Evolutionary conservation across 2,797 vertebrate genomes (phyloP).

Genomic region (Sphenodon punctatus): DNA sequence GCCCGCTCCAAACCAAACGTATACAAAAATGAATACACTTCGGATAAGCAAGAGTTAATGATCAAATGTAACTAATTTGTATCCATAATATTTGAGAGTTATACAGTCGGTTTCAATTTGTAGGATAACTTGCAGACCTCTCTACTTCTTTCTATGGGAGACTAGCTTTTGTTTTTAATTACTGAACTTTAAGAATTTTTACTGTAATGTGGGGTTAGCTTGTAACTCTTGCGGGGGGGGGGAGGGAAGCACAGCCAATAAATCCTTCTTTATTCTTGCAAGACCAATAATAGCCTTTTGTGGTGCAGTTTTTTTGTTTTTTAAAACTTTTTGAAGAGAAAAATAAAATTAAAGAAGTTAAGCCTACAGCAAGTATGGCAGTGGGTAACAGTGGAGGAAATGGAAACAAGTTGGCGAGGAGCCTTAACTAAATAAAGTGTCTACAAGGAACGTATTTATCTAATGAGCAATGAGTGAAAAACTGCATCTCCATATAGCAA

Average conservation of each 20-base stretch:
- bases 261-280: conserved; percentile 57
- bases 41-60: conserved; percentile 39
- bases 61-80: conserved; percentile 66
- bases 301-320: conserved; percentile 20
- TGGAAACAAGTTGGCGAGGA: conserved; percentile 16
- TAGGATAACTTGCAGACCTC: conserved; percentile 58
- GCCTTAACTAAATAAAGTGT: not conserved
- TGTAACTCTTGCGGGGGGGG: conserved; percentile 53
- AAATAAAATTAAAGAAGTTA: not conserved
- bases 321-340: not conserved
- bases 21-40: conserved; percentile 46
- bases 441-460: not conserved
- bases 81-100: conserved; percentile 52
- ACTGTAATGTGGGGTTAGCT: conserved; percentile 39
- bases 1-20: not conserved
- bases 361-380: not conserved
- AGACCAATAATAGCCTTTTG: conserved; percentile 54
- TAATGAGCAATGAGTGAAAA: conserved; percentile 1
- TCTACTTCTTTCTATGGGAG: not conserved
- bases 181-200: conserved; percentile 36
- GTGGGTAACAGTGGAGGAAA: not conserved
- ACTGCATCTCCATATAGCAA: not conserved
- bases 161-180: conserved; percentile 64
- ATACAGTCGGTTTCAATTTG: conserved; percentile 56
- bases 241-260: conserved; percentile 34